Conservation (phyloP, 2,797 vertebrate species). For the Pristis pectinata region DNA sequence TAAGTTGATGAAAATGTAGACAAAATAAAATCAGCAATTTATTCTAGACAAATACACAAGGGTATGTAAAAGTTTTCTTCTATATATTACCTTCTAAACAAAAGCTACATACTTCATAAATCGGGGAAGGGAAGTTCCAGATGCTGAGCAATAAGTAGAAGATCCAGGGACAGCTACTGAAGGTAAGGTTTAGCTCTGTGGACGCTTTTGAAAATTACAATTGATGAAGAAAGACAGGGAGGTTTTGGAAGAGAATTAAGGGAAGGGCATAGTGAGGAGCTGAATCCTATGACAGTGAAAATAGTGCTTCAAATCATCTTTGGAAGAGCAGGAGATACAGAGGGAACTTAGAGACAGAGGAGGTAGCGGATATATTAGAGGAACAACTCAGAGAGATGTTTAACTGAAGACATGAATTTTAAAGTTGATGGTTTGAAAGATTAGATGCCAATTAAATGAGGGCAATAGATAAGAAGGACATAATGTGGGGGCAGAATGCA, state of each 20-base stretch:
- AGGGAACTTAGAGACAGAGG: neutral
- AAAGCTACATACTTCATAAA: neutral
- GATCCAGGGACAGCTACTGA: neutral
- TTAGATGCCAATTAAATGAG: neutral
- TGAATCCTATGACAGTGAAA: neutral
- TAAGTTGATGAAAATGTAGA: neutral
- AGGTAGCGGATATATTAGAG: neutral
- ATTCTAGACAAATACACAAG: neutral
- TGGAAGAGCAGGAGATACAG: neutral
- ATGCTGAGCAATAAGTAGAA: neutral
- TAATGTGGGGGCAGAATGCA: neutral
- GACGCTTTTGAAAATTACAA: neutral
- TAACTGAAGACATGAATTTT: neutral
- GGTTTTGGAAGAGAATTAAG: neutral
- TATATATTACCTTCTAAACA: neutral
- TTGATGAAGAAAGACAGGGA: neutral
- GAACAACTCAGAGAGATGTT: neutral
- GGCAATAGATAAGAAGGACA: neutral
- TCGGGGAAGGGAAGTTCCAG: neutral
- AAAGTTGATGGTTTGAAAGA: neutral
- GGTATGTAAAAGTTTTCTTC: neutral
- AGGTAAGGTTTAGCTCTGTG: neutral
- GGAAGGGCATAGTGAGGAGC: neutral
- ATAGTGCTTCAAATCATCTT: neutral
- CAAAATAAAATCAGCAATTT: neutral